Percentiles rank a stretch among this genome's conserved stretches.
Conservation (phyloP, 1,140 invertebrate species). For the Epicauta chinensis region DNA sequence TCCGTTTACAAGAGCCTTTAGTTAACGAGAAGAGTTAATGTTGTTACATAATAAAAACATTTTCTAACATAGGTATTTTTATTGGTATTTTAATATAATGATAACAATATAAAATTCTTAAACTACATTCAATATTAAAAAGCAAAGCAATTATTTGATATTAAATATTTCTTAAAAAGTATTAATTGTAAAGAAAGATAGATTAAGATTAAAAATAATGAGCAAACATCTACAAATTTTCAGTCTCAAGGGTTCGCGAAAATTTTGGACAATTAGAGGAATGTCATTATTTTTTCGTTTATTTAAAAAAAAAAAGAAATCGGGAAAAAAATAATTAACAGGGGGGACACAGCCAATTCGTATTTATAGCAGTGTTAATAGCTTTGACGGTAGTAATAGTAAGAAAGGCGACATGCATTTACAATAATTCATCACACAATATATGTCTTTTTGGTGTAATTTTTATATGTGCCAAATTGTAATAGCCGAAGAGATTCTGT, state of each 20-base stretch:
- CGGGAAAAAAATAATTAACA: too few relatives aligned
- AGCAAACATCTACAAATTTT: conserved; percentile 16
- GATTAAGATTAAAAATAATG: conserved; percentile 1
- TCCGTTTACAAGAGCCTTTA: conserved; percentile 59
- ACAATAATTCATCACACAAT: too few relatives aligned
- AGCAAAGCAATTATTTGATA: conserved; percentile 9
- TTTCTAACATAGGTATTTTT: conserved; percentile 5
- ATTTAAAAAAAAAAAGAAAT: too few relatives aligned
- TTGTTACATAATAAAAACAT: not conserved
- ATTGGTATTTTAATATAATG: not conserved
- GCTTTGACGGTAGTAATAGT: too few relatives aligned
- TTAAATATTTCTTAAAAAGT: not conserved
- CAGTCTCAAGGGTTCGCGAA: conserved; percentile 19
- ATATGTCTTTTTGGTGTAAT: too few relatives aligned
- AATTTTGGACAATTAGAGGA: conserved; percentile 8
- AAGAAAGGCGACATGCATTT: too few relatives aligned
- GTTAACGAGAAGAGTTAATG: conserved; percentile 15
- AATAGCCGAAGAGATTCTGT: too few relatives aligned
- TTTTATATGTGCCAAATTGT: too few relatives aligned
- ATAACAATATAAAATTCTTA: conserved; percentile 19
- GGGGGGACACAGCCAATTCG: too few relatives aligned
- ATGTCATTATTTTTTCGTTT: too few relatives aligned
- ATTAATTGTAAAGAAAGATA: too few relatives aligned
- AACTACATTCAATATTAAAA: conserved; percentile 10
- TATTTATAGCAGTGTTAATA: too few relatives aligned